Evolutionary conservation across 2,113 vertebrate species (phyloP).

Genomic region (Gulo gulo): DNA sequence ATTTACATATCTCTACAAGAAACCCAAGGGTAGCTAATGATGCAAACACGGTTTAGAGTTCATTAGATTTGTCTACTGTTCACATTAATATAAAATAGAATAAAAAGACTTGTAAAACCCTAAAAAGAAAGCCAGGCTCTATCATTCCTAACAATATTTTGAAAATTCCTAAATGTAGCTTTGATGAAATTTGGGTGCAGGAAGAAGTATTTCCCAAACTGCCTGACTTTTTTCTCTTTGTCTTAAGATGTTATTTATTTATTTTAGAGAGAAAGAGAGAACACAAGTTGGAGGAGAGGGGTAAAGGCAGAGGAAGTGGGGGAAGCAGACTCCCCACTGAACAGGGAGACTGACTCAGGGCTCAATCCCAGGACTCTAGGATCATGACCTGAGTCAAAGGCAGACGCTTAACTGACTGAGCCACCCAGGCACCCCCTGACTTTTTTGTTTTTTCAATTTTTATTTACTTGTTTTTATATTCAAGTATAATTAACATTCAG

Average conservation of each 20-base stretch:
- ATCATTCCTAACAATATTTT: not conserved
- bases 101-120: not conserved
- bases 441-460: not conserved
- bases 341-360: no score
- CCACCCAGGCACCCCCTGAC: not conserved
- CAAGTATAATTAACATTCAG: not conserved
- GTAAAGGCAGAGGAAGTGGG: no score
- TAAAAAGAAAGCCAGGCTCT: not conserved
- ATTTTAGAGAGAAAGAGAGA: no score
- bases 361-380: no score
- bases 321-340: no score
- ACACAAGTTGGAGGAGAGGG: no score
- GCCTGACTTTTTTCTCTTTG: not conserved
- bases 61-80: not conserved
- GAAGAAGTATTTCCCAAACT: not conserved
- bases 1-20: not conserved
- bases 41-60: not conserved
- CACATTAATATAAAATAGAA: not conserved
- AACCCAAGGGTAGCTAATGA: not conserved
- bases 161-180: not conserved
- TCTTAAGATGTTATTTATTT: not conserved
- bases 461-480: not conserved
- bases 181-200: not conserved
- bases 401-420: no score
- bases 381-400: no score